Base-by-base conservation (phyloP, 2,888 invertebrate genomes). In the Macropis europaea region DNA sequence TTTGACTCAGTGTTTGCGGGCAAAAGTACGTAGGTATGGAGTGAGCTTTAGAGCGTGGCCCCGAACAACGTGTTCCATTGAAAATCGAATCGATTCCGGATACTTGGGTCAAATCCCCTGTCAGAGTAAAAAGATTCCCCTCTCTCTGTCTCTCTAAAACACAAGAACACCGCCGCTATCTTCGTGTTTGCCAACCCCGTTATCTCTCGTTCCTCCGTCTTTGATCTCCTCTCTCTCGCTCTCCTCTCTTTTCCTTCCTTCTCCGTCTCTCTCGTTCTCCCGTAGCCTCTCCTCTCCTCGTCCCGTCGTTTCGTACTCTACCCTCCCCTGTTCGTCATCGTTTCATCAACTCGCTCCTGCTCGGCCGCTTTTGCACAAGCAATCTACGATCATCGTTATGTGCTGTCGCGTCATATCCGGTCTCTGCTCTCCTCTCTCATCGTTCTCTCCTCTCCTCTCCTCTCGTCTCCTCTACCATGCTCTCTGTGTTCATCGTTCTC, bases 141-240 rank as follows among this genome's bases (percentile, higher is more conserved):
- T 30, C 15, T 61, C 45, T n/a, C 34, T 43, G 17, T 6, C 52
- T 13, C 60, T 54, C 54, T 52, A 60, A 71, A 76, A 77, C 43
- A 63, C 67, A 67, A 81, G 77, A 77, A 73, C 62, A 75, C 70
- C 79, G 82, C 79, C 63, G 82, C 86, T 89, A 88, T 88, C 88
- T 87, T 81, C 73, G 53, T 89, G 87, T 88, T 89, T 88, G 87
- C 88, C 87, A 87, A 87, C 86, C 86, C 88, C 84, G 88, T 88
- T 89, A 88, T 88, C 89, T 87, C 84, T 83, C 81, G 82, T 84
- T 84, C 84, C 83, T 82, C 83, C 79, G 77, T 76, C 76, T 76
- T 78, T 72, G 56, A 76, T 82, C 61, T 63, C 60, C 63, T 74
- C 76, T 76, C 74, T 75, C 69, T 48, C 71, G 73, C 75, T 57